Conservation (phyloP, 2,888 invertebrate genomes). For the Drosophila tripunctata region DNA sequence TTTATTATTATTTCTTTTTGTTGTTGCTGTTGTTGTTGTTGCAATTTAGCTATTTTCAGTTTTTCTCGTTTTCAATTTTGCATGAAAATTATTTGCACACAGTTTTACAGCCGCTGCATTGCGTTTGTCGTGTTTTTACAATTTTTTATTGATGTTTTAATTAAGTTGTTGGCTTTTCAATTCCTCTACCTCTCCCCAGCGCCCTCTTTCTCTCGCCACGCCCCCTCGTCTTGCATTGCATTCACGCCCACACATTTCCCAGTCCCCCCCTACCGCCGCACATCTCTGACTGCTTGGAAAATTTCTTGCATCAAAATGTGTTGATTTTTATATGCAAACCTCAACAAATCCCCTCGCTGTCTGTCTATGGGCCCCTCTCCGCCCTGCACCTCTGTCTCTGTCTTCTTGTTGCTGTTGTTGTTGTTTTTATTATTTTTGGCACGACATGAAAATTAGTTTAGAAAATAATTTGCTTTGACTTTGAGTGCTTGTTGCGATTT, state of each 20-base stretch:
- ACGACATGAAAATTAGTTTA: slow-evolving; percentile 78
- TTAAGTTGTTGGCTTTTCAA: slow-evolving; percentile 67
- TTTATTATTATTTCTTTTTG: slow-evolving; percentile 38
- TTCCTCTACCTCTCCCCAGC: neutral
- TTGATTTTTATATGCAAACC: slow-evolving; percentile 38
- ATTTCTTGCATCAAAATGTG: slow-evolving; percentile 36
- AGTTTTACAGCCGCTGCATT: slow-evolving; percentile 45
- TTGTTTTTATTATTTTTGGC: slow-evolving; percentile 77
- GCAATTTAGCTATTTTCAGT: slow-evolving; percentile 50
- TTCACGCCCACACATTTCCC: slow-evolving; percentile 6
- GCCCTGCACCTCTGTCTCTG: neutral
- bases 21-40: neutral
- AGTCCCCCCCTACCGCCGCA: neutral
- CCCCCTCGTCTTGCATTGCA: slow-evolving; percentile 8
- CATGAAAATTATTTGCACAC: slow-evolving; percentile 54
- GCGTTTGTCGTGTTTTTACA: slow-evolving; percentile 60
- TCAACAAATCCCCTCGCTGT: neutral
- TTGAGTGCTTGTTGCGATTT: slow-evolving; percentile 77
- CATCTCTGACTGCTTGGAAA: slow-evolving; percentile 4
- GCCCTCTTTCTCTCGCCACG: neutral
- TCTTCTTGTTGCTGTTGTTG: no score
- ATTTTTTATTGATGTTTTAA: slow-evolving; percentile 79
- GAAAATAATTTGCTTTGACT: slow-evolving; percentile 78
- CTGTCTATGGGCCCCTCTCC: neutral
- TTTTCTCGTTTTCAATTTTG: slow-evolving; percentile 54